Base-by-base conservation (phyloP, 2,113 vertebrate genomes). In the Leucopsar rothschildi region DNA sequence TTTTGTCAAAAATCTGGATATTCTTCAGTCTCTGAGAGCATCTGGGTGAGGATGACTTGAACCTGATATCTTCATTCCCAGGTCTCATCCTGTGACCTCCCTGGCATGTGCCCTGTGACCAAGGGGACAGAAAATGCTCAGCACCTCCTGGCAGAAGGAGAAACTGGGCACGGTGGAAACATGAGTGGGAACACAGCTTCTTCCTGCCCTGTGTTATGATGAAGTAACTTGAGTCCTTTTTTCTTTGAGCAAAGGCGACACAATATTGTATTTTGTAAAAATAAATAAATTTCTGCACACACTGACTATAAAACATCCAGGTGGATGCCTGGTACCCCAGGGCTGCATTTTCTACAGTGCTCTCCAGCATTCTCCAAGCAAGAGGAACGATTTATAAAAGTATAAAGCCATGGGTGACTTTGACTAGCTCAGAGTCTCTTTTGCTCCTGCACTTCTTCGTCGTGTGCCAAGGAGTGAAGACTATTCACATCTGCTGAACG, bases 21-120 rank as follows among this genome's bases (percentile, higher is more conserved):
- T 93, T 90, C 61, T 95, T 94, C 88, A 71, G 75, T 70, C 87
- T 76, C 65, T 86, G 82, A 95, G 82, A 90, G 20, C 39, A 23
- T 15, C 77, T 93, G 82, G 31, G 40, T 29, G 15, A 81, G 27
- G 9, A 45, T 29, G 56, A 61, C 70, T 55, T 23, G 35, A 61
- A 29, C 19, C 60, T 0, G 1, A 63, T 56, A 90, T 93, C 71
- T 72, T 69, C 28, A 25, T 44, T 94, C 39, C 22, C 24, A 66
- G 5, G 6, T 33, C 4, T 1, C 3, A 7, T 12, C 19, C 19
- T 64, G 19, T 1, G 0, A 77, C 18, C 8, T 39, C 39, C 23
- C 23, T 1, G 2, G 27, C 13, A 53, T 0, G 0, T 40, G 14
- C 5, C 16, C 11, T 0, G 0, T 33, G n/a, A 12, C n/a, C 15